Evolutionary conservation across 2,113 vertebrate genomes (phyloP).

Genomic region (Malurus alboscapulatus): DNA sequence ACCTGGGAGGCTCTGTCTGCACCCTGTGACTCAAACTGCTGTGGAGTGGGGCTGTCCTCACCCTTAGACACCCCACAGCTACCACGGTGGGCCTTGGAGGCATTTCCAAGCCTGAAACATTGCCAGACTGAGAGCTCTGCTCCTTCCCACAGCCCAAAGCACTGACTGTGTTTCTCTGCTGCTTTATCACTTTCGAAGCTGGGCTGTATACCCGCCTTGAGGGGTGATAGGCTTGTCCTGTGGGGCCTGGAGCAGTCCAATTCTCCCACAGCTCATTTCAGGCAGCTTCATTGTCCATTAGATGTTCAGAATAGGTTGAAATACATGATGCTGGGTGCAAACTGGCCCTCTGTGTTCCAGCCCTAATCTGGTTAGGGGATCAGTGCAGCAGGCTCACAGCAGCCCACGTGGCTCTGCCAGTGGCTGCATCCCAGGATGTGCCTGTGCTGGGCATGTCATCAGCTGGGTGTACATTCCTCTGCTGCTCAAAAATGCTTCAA

Average conservation of each 20-base stretch:
- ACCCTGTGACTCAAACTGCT: background rate
- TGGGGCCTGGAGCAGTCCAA: background rate
- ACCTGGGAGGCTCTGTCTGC: rapidly evolving
- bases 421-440: rapidly evolving
- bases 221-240: background rate
- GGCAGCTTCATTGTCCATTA: background rate
- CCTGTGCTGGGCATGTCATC: background rate
- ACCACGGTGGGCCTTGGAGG: background rate
- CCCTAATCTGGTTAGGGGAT: slow-evolving; percentile 29
- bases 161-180: background rate
- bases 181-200: background rate
- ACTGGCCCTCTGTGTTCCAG: background rate
- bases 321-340: background rate
- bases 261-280: background rate
- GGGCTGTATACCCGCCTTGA: background rate
- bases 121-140: background rate
- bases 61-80: background rate
- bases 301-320: background rate
- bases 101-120: background rate
- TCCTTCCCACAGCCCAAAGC: background rate
- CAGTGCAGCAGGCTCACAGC: background rate
- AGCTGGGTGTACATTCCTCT: background rate
- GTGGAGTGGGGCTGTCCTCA: background rate
- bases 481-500: background rate
- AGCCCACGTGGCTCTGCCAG: background rate